phyloP scores from a whole-genome alignment of 1,140 invertebrate genomes.

The Sitodiplosis mosellana region DNA sequence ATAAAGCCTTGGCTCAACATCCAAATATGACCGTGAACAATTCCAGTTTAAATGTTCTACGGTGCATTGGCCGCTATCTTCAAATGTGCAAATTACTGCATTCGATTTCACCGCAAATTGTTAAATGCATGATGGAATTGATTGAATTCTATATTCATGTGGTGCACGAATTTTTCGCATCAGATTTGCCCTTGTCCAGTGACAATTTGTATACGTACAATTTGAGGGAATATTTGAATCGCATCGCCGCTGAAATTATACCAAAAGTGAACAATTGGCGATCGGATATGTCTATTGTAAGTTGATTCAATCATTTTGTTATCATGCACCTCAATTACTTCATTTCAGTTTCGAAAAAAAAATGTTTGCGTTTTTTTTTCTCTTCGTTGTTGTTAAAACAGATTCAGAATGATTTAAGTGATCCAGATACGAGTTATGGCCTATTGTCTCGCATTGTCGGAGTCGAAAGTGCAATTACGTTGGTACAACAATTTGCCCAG shows the following conservation, averaged over 20 bases:
- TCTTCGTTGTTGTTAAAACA: conserved; percentile 9
- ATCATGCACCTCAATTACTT: neutral
- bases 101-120: conserved; percentile 81
- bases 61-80: conserved; percentile 82
- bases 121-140: conserved; percentile 77
- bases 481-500: conserved; percentile 69
- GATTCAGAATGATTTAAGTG: conserved; percentile 38
- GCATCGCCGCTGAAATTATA: conserved; percentile 48
- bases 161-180: conserved; percentile 76
- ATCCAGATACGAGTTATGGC: conserved; percentile 56
- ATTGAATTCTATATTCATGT: conserved; percentile 91
- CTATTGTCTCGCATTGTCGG: conserved; percentile 73
- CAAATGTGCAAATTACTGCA: conserved; percentile 85
- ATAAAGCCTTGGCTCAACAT: neutral
- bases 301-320: neutral
- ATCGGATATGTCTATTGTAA: conserved; percentile 20
- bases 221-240: conserved; percentile 50
- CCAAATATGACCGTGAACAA: conserved; percentile 50
- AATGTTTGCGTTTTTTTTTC: neutral
- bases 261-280: conserved; percentile 22
- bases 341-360: neutral
- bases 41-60: conserved; percentile 78
- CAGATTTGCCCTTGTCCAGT: conserved; percentile 34
- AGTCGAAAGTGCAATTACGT: conserved; percentile 79
- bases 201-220: conserved; percentile 43